phyloP scores from a whole-genome alignment of 2,113 vertebrate genomes.

The Odontesthes bonariensis region DNA sequence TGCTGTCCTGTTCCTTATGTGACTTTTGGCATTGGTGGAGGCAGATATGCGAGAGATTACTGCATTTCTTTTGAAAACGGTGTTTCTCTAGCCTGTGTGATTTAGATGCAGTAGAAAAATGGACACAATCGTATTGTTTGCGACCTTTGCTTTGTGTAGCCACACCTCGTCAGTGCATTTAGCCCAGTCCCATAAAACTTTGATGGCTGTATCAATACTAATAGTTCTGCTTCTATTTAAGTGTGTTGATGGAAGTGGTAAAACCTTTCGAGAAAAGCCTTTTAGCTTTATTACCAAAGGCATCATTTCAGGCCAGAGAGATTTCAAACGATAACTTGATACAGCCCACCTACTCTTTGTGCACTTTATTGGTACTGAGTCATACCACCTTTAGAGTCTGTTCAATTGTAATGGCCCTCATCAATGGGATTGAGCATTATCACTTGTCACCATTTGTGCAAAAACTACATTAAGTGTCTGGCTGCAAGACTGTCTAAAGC shows the following conservation, averaged over 20 bases:
- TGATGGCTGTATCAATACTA: slow-evolving; percentile 1
- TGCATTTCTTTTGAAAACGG: background rate
- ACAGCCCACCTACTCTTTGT: slow-evolving; percentile 11
- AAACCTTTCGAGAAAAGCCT: slow-evolving; percentile 22
- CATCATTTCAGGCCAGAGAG: slow-evolving; percentile 48
- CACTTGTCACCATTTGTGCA: slow-evolving; percentile 27
- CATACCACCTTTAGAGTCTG: background rate
- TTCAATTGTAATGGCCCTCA: slow-evolving; percentile 14
- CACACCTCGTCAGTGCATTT: background rate
- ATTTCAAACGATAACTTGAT: slow-evolving; percentile 8
- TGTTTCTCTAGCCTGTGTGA: background rate
- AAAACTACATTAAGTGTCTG: slow-evolving; percentile 14
- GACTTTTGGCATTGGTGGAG: slow-evolving; percentile 34
- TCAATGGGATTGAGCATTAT: slow-evolving; percentile 23
- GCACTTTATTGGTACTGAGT: slow-evolving; percentile 42
- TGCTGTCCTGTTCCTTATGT: slow-evolving; percentile 27
- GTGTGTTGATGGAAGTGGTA: slow-evolving; percentile 5
- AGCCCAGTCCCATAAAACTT: slow-evolving; percentile 1
- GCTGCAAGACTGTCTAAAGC: slow-evolving; percentile 23
- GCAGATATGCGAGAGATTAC: background rate
- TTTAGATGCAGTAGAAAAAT: no score
- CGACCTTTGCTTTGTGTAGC: no score
- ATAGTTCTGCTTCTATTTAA: slow-evolving; percentile 35
- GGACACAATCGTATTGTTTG: no score
- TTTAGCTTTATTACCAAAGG: slow-evolving; percentile 28